phyloP scores from a whole-genome alignment of 1,140 invertebrate species.

The Coptotermes formosanus region DNA sequence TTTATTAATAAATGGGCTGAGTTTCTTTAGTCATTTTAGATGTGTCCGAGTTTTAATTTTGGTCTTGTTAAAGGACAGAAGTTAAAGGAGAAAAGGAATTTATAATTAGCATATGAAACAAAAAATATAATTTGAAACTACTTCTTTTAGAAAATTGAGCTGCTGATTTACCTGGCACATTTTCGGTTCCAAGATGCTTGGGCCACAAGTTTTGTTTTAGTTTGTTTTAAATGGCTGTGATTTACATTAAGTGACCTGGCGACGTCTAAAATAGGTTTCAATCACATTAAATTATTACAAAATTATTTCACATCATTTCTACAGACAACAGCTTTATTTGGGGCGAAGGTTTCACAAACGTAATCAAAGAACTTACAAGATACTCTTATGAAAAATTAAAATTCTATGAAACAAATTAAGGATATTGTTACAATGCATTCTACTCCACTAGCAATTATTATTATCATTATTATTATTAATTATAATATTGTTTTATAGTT shows the following conservation, averaged over 20 bases:
- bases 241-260: slow-evolving; percentile 23
- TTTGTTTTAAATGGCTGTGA: slow-evolving; percentile 26
- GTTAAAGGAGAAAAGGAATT: slow-evolving; percentile 24
- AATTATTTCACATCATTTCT: slow-evolving; percentile 23
- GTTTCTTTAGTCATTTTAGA: slow-evolving; percentile 15
- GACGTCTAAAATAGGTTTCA: slow-evolving; percentile 17
- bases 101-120: slow-evolving; percentile 29
- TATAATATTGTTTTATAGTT: slow-evolving; percentile 25
- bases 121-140: slow-evolving; percentile 24
- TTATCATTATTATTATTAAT: slow-evolving; percentile 30
- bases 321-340: slow-evolving; percentile 29
- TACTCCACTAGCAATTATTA: slow-evolving; percentile 20
- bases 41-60: slow-evolving; percentile 6
- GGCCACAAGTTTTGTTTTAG: slow-evolving; percentile 14
- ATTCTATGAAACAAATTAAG: slow-evolving; percentile 11
- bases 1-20: slow-evolving; percentile 4
- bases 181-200: slow-evolving; percentile 19
- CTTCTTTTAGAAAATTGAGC: slow-evolving; percentile 19
- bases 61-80: not conserved
- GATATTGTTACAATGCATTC: not conserved
- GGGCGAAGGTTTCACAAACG: slow-evolving; percentile 25
- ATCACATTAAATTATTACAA: slow-evolving; percentile 26
- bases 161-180: slow-evolving; percentile 26
- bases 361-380: slow-evolving; percentile 19
- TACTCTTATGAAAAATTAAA: slow-evolving; percentile 22